phyloP scores from a whole-genome alignment of 2,888 invertebrate species.

The Capitulum mitella region DNA sequence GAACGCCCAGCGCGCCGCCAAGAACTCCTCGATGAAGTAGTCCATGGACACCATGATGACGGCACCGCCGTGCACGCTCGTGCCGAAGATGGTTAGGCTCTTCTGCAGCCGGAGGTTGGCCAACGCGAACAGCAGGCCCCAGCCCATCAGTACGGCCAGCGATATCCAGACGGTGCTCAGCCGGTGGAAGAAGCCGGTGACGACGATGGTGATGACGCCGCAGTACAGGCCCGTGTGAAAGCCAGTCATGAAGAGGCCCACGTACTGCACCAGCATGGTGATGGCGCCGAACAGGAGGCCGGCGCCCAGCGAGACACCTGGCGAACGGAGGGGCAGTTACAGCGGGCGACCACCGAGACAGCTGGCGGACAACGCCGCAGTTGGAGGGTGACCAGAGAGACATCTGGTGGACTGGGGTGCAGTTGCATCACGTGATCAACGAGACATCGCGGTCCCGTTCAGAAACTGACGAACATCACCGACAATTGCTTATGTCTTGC shows the following conservation, averaged over 20 bases:
- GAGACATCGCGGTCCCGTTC: too few relatives aligned
- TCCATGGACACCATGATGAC: conserved; percentile 62
- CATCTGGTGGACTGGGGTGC: too few relatives aligned
- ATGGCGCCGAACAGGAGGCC: conserved; percentile 69
- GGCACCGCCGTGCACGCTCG: conserved; percentile 67
- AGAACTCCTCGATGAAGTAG: conserved; percentile 60
- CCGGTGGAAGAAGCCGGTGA: conserved; percentile 36
- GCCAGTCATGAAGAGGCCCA: conserved; percentile 72
- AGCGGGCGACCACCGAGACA: too few relatives aligned
- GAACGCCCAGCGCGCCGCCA: conserved; percentile 26
- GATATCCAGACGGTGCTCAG: conserved; percentile 61
- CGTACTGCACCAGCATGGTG: conserved; percentile 72
- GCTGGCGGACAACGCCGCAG: too few relatives aligned
- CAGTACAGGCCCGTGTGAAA: conserved; percentile 61
- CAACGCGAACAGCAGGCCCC: conserved; percentile 61
- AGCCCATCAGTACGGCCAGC: conserved; percentile 58
- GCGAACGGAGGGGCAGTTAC: conserved; percentile 35
- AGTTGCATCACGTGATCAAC: too few relatives aligned
- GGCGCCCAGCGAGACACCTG: conserved; percentile 62
- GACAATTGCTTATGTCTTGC: too few relatives aligned
- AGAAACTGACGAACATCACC: too few relatives aligned
- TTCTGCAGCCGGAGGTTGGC: conserved; percentile 67
- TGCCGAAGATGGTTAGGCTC: conserved; percentile 64
- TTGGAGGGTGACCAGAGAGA: too few relatives aligned
- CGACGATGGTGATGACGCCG: conserved; percentile 54